Evolutionary conservation across 1,140 invertebrate genomes (phyloP), one percentile per base, ranked within the genome.

Genomic region (Stegodyphus dumicola): DNA sequence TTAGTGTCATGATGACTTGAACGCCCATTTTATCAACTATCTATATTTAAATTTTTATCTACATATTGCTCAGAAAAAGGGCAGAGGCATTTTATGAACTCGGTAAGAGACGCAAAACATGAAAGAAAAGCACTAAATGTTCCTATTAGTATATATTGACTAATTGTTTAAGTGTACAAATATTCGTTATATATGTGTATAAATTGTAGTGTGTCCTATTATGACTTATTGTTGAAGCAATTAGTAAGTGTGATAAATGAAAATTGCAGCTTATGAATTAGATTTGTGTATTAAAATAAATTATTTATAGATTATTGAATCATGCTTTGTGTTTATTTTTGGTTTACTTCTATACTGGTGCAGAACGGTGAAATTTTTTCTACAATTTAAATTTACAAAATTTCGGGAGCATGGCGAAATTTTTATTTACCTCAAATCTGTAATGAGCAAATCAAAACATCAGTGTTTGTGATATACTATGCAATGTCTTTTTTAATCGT

Each of bases 251-350:
- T 71, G 67, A 60, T 10, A 10, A 10, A 10, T 60, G 56, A 60
- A 60, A 60, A 71, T 49, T 10, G 56, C 49, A 60, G 53, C 53
- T 71, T n/a, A 49, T 71, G 69, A 80, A 71, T n/a, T 71, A 80
- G 67, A 69, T 56, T 48, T 52, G 51, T 15, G 18, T 48, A 67
- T 65, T 33, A 5, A 71, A 83, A 83, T 83, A 83, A 83, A 83
- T 83, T 83, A 83, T 83, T 83, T 83, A 83, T 73, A 83, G 70
- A 74, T 75, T 83, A 75, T 33, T 66, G 70, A 83, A 75, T 18
- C 15, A 15, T 10, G 56, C 33, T 51, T 48, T 33, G 13, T 80
- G 66, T 80, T 18, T 80, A 33, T 11, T 69, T 52, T 66, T 7
- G 11, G 66, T 7, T 33, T 17, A 15, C 54, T 75, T 75, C n/a